A percentile compares a stretch with the other conserved stretches of the same genome.
Evolutionary conservation across 2,113 vertebrate genomes (phyloP).

Genomic region (Tauraco erythrolophus): DNA sequence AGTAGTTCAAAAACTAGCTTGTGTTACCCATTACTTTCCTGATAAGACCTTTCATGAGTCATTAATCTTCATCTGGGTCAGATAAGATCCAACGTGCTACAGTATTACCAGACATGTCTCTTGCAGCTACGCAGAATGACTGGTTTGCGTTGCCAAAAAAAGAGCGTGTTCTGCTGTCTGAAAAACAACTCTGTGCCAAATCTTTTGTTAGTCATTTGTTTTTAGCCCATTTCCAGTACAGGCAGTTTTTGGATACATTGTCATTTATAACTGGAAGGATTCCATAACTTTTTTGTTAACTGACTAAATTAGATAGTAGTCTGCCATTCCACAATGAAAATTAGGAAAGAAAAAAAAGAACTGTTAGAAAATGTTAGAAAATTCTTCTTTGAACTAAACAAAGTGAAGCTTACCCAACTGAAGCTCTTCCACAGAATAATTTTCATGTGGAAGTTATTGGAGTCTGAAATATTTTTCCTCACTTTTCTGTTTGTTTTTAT

Average conservation of each 20-base stretch:
- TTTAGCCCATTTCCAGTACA: constrained; percentile 37
- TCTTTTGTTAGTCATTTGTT: constrained; percentile 42
- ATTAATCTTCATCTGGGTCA: constrained; percentile 38
- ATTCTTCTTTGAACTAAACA: not conserved
- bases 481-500: not conserved
- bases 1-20: constrained; percentile 39
- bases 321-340: not conserved
- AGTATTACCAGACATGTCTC: not conserved
- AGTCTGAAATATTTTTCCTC: not conserved
- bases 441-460: not conserved
- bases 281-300: not conserved
- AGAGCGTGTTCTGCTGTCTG: not conserved
- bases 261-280: constrained; percentile 36
- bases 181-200: not conserved
- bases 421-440: not conserved
- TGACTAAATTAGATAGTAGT: constrained; percentile 6
- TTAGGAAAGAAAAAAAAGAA: not conserved
- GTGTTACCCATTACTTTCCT: constrained; percentile 34
- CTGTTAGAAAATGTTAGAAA: not conserved
- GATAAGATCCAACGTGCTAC: constrained; percentile 1
- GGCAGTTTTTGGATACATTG: constrained; percentile 24
- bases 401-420: not conserved
- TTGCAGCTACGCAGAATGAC: not conserved
- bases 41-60: constrained; percentile 54
- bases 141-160: not conserved